phyloP scores from a whole-genome alignment of 2,797 vertebrate genomes.

The Melopsittacus undulatus region DNA sequence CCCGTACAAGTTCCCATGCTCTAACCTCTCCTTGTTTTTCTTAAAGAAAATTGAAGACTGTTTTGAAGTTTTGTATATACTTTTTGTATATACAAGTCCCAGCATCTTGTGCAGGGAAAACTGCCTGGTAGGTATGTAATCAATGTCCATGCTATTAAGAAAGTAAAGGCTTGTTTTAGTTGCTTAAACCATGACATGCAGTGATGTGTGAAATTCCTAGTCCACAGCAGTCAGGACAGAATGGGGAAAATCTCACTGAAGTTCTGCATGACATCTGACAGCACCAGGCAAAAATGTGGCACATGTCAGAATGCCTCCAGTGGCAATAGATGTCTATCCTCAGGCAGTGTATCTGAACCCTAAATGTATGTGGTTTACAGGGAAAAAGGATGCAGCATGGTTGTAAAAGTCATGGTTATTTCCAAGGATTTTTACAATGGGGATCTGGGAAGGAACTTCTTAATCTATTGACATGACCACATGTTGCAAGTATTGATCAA shows the following conservation, averaged over 20 bases:
- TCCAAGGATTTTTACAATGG: background rate
- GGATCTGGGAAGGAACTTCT: background rate
- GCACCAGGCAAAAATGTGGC: background rate
- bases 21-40: background rate
- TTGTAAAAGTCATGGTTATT: background rate
- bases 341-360: background rate
- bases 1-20: background rate
- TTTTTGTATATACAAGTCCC: background rate
- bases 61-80: background rate
- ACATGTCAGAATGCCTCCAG: background rate
- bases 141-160: background rate
- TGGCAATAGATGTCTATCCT: background rate
- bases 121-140: background rate
- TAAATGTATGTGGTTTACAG: background rate
- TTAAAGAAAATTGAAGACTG: background rate
- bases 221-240: background rate
- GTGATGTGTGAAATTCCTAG: background rate
- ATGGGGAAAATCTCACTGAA: background rate
- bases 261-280: background rate
- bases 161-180: background rate
- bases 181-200: background rate
- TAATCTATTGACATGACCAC: background rate
- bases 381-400: background rate
- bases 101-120: background rate
- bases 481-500: slow-evolving; percentile 67